phyloP scores from a whole-genome alignment of 2,797 vertebrate genomes.

The Meriones psammophilus region DNA sequence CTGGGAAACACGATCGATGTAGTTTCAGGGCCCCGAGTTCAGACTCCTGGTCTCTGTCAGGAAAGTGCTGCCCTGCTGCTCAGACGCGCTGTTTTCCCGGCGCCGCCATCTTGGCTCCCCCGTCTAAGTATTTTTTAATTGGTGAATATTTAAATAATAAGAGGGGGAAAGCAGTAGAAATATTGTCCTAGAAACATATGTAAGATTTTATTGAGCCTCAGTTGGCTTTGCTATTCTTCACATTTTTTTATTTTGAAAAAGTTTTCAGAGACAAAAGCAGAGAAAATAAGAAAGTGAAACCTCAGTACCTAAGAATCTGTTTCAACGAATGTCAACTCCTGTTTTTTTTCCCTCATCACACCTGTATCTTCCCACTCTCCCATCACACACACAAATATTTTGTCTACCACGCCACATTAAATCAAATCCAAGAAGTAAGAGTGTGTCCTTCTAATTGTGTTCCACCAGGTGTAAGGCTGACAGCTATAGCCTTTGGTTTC shows the following conservation, averaged over 20 bases:
- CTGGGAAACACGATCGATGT: too few relatives aligned
- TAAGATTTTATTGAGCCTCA: background rate
- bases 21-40: too few relatives aligned
- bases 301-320: background rate
- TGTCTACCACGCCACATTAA: background rate
- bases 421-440: background rate
- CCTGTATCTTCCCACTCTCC: too few relatives aligned
- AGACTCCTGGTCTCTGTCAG: too few relatives aligned
- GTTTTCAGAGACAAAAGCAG: constrained; percentile 10
- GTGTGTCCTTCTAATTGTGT: background rate
- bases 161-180: background rate
- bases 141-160: background rate
- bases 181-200: background rate
- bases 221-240: background rate
- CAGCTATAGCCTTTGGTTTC: background rate
- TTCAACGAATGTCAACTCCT: background rate
- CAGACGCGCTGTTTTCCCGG: too few relatives aligned
- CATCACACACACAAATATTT: background rate
- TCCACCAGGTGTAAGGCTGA: background rate
- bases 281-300: background rate
- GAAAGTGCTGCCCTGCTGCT: too few relatives aligned
- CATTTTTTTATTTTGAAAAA: background rate
- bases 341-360: background rate
- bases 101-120: too few relatives aligned
- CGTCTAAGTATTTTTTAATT: background rate